Base-by-base conservation (phyloP, 2,888 invertebrate species). In the Plagodis pulveraria region DNA sequence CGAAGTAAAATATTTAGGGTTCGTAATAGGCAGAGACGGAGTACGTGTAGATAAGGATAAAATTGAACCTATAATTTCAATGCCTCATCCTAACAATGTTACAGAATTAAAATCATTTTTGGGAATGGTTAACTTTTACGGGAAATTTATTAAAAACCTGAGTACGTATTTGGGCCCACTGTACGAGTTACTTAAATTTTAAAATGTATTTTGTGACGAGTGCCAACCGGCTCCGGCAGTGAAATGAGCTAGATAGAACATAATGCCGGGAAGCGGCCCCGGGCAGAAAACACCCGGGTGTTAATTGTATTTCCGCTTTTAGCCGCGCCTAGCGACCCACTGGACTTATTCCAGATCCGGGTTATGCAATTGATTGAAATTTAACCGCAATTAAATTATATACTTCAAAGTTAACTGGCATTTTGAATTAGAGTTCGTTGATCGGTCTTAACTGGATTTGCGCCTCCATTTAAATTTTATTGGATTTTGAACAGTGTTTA, bases 201-300 rank as follows among this genome's bases (percentile, higher is more conserved):
- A 65, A 56, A 61, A 49, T 69, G 70, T 73, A 72, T 70, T 69
- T 71, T 71, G 69, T 73, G 66, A 70, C 65, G 71, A 65, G 58
- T 59, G 56, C 60, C 54, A 53, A 62, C 48, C 57, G 70, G 55
- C 68, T 10, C 10, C 56, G 71, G 59, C 71, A 67, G 69, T 70
- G 70, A 74, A 78, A 73, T 76, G 74, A 74, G 70, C 72, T 74
- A 73, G 71, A 73, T 72, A 73, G 70, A 73, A 76, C 72, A 76
- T 77, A 73, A 71, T 70, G 67, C 66, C 56, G 56, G 53, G 45
- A 12, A 34, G 67, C 44, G 61, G 72, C 68, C 69, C 64, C 68
- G 50, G 69, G 73, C 66, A 67, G 69, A 71, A 68, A 66, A 63
- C 63, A 60, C 65, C 45, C 58, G 51, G 51, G 68, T 68, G 74